These are phyloP conservation scores for Papilio polyxenes DNA, from an alignment of 1,140 invertebrate species.

Conservation along the genomic window DNA sequence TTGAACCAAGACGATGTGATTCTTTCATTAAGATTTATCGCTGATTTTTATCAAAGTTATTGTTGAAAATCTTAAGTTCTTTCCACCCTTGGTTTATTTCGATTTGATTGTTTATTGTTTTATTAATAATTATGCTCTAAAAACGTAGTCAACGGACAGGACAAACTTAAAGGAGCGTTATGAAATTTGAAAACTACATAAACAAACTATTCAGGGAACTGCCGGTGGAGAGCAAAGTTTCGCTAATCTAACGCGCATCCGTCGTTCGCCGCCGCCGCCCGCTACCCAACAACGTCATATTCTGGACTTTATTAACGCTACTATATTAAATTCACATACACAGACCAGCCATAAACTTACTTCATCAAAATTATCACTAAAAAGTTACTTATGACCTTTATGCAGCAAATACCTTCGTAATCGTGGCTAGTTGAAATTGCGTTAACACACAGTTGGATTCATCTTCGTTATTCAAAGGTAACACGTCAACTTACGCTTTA, in stretches of 20 bases:
- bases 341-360: background rate
- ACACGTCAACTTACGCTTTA: background rate
- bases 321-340: conserved; percentile 23
- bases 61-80: background rate
- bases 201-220: conserved; percentile 25
- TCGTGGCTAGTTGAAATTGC: too few species aligned
- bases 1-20: background rate
- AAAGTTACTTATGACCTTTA: background rate
- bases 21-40: conserved; percentile 6
- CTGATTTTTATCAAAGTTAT: background rate
- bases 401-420: background rate
- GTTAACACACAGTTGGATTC: background rate
- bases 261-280: background rate
- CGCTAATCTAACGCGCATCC: conserved; percentile 10
- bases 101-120: too few species aligned
- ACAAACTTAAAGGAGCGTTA: conserved; percentile 18
- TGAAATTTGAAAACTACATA: conserved; percentile 25
- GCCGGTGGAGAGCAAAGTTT: conserved; percentile 12
- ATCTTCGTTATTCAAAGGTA: background rate
- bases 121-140: background rate
- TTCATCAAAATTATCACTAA: conserved; percentile 4
- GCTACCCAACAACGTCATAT: background rate
- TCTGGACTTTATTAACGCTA: conserved; percentile 5
- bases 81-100: background rate
- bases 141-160: background rate